Evolutionary conservation across 1,140 invertebrate species (phyloP).

Genomic region (Bombus ignitus): DNA sequence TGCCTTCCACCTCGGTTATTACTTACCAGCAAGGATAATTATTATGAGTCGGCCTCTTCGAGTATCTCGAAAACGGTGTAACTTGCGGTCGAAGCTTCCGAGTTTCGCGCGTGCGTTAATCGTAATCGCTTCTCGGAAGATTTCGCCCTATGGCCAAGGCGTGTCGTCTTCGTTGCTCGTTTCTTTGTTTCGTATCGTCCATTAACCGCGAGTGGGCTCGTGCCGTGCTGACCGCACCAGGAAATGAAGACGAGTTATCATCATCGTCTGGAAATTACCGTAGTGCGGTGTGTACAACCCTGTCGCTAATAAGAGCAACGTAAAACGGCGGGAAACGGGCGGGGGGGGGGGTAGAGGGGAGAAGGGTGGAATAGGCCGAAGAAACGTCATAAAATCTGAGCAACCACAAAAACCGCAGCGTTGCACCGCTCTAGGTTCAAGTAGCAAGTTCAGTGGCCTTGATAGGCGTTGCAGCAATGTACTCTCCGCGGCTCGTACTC

Average conservation of each 20-base stretch:
- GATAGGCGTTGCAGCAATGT: slow-evolving; percentile 48
- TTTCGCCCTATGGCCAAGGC: slow-evolving; percentile 64
- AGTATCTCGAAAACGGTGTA: not conserved
- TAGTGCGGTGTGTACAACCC: slow-evolving; percentile 50
- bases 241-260: slow-evolving; percentile 75
- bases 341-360: slow-evolving; percentile 13
- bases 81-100: slow-evolving; percentile 55
- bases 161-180: slow-evolving; percentile 57
- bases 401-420: slow-evolving; percentile 73
- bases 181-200: slow-evolving; percentile 62
- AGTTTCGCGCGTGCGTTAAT: slow-evolving; percentile 65
- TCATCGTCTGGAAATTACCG: slow-evolving; percentile 69
- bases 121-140: slow-evolving; percentile 66
- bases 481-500: not conserved
- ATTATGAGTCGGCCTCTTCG: slow-evolving; percentile 25
- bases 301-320: slow-evolving; percentile 64
- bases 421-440: slow-evolving; percentile 66
- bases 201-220: slow-evolving; percentile 69
- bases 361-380: slow-evolving; percentile 5
- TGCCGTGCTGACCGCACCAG: slow-evolving; percentile 73
- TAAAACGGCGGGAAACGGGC: slow-evolving; percentile 9
- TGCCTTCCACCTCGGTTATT: slow-evolving; percentile 51
- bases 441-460: slow-evolving; percentile 76
- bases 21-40: slow-evolving; percentile 60
- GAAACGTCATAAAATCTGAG: slow-evolving; percentile 74